phyloP scores from a whole-genome alignment of 2,888 invertebrate genomes.

The Drosophila nigricruria region DNA sequence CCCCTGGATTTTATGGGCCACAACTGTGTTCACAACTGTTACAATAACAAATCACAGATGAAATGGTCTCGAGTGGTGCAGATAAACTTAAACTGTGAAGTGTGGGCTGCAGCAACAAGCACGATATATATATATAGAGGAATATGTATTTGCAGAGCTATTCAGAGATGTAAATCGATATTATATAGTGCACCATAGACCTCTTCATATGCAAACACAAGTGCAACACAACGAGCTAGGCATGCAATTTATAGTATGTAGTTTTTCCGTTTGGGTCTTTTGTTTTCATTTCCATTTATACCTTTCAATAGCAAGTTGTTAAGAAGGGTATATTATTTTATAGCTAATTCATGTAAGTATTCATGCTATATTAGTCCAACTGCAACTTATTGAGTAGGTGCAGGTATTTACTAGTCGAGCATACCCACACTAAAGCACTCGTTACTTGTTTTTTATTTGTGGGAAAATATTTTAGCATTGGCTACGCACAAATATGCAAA shows the following conservation, averaged over 20 bases:
- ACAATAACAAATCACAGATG: conserved; percentile 48
- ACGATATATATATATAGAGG: background rate
- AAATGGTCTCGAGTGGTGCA: conserved; percentile 55
- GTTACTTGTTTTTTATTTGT: conserved; percentile 29
- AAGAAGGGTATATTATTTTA: background rate
- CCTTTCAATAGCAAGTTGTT: background rate
- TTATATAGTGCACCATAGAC: conserved; percentile 11
- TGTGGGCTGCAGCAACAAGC: conserved; percentile 42
- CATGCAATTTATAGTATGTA: conserved; percentile 57
- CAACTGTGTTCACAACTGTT: conserved; percentile 38
- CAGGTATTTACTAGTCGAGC: background rate
- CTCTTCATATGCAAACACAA: conserved; percentile 13
- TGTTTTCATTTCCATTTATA: conserved; percentile 14
- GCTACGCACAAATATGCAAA: conserved; percentile 46
- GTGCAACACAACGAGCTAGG: conserved; percentile 53
- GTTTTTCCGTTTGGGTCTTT: conserved; percentile 36
- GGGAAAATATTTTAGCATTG: conserved; percentile 56
- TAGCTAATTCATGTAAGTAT: background rate
- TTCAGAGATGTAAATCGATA: conserved; percentile 35
- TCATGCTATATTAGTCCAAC: too few species aligned
- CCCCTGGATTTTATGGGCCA: conserved; percentile 20
- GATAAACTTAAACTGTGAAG: conserved; percentile 53
- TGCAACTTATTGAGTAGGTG: too few species aligned
- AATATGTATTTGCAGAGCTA: conserved; percentile 19
- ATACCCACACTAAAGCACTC: background rate